phyloP scores from a whole-genome alignment of 2,113 vertebrate species.

The Brevimyrus niger region DNA sequence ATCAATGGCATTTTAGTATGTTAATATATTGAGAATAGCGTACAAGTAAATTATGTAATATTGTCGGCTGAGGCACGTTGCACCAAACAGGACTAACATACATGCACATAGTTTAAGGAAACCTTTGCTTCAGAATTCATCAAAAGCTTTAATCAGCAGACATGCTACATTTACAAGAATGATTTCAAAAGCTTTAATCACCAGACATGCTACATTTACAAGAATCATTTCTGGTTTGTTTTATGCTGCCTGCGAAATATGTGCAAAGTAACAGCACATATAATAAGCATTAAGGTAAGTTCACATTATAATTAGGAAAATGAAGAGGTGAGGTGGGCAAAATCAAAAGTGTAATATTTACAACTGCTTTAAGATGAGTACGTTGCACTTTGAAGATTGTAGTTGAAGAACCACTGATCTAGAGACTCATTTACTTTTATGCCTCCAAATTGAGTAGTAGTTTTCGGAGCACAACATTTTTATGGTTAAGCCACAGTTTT shows the following conservation, averaged over 20 bases:
- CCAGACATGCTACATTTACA: background rate
- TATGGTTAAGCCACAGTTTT: too few relatives aligned
- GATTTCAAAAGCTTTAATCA: background rate
- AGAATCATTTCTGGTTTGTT: background rate
- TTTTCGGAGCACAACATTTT: background rate
- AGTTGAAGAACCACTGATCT: background rate
- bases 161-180: background rate
- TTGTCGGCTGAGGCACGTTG: background rate
- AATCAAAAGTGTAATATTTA: background rate
- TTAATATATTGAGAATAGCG: background rate
- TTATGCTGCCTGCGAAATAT: background rate
- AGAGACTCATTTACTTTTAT: background rate
- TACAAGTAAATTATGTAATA: background rate
- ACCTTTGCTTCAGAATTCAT: background rate
- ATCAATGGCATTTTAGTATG: background rate
- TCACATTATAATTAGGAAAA: background rate
- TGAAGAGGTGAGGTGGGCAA: background rate
- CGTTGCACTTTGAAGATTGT: background rate
- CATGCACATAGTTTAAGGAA: background rate
- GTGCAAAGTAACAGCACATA: background rate
- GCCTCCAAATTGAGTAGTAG: background rate
- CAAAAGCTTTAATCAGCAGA: background rate
- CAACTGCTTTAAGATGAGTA: background rate
- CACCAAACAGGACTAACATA: background rate
- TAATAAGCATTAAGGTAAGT: background rate